phyloP scores from a whole-genome alignment of 1,140 invertebrate species.

The Palaemon carinicauda region DNA sequence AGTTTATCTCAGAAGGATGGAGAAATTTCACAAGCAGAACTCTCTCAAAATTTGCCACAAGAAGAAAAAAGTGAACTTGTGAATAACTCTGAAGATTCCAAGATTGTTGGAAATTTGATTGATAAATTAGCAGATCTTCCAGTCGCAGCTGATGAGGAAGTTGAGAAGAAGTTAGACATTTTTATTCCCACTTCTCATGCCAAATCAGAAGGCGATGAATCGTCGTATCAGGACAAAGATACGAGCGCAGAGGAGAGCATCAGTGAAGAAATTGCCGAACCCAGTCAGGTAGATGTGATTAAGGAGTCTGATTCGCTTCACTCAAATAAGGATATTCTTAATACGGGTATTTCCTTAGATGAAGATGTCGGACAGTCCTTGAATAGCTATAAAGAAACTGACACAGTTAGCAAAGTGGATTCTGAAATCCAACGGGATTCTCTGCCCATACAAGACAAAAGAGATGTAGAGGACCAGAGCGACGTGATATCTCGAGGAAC shows the following conservation, averaged over 20 bases:
- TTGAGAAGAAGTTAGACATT: constrained; percentile 43
- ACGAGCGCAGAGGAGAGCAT: constrained; percentile 36
- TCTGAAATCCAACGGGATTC: not conserved
- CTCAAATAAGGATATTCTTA: not conserved
- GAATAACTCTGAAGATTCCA: not conserved
- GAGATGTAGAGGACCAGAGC: not conserved
- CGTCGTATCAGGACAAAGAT: constrained; percentile 16
- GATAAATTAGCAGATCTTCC: not conserved
- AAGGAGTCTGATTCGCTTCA: not conserved
- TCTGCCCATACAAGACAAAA: no score
- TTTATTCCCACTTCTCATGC: constrained; percentile 30
- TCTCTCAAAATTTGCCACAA: not conserved
- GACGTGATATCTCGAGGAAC: not conserved
- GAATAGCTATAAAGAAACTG: no score
- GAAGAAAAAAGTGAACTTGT: not conserved
- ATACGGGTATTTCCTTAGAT: no score
- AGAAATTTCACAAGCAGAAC: not conserved
- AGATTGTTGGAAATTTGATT: not conserved
- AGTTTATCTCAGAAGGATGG: constrained; percentile 18
- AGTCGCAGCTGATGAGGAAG: not conserved
- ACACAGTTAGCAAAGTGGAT: not conserved
- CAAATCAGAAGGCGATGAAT: constrained; percentile 18
- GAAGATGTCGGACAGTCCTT: no score
- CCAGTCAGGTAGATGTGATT: not conserved
- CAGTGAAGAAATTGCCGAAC: constrained; percentile 29